Conservation (phyloP, 2,888 invertebrate species). For the Eurytoma adleriae region DNA sequence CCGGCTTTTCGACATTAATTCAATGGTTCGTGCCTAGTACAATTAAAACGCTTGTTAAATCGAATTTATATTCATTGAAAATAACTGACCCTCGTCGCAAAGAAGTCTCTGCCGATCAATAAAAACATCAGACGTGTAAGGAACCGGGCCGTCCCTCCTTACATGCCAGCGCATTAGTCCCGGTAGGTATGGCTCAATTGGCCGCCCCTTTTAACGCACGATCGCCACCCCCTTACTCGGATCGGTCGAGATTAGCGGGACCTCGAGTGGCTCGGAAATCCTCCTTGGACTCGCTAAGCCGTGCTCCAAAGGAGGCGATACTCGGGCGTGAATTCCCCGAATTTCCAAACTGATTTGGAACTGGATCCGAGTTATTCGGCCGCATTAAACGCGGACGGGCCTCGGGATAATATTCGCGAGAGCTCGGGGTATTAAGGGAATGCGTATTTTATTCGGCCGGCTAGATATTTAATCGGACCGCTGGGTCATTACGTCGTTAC, state of each 20-base stretch:
- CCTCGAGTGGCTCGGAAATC: constrained; percentile 12
- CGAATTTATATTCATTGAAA: constrained; percentile 16
- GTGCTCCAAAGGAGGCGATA: constrained; percentile 24
- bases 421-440: constrained; percentile 20
- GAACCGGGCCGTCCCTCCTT: neutral
- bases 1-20: too few relatives aligned
- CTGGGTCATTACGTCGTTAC: neutral
- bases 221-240: constrained; percentile 1
- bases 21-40: too few relatives aligned
- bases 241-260: neutral
- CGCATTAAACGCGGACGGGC: constrained; percentile 51
- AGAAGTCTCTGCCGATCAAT: too few relatives aligned
- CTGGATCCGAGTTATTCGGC: constrained; percentile 59
- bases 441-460: constrained; percentile 42
- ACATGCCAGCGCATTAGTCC: neutral
- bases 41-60: too few relatives aligned
- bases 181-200: constrained; percentile 24
- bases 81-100: neutral
- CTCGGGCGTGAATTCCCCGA: constrained; percentile 62
- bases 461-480: constrained; percentile 38
- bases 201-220: constrained; percentile 25
- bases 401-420: constrained; percentile 36
- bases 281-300: constrained; percentile 4
- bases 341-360: constrained; percentile 67
- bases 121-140: too few relatives aligned